Conservation (phyloP, 2,113 vertebrate species). For the Sceloporus tristichus region DNA sequence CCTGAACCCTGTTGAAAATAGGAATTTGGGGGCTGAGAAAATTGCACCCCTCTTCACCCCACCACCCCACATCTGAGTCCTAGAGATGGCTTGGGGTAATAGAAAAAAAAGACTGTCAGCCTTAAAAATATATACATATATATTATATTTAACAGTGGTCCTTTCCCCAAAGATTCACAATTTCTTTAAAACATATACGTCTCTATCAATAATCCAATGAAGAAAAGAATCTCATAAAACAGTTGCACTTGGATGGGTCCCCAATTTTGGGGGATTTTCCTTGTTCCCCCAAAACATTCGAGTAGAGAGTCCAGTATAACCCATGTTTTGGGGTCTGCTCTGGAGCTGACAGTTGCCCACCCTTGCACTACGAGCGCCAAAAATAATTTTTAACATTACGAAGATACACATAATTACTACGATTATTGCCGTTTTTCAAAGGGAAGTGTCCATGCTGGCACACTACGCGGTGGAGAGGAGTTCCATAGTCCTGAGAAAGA, state of each 20-base stretch:
- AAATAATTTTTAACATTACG: conserved; percentile 29
- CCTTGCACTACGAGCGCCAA: too few relatives aligned
- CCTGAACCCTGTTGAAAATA: background rate
- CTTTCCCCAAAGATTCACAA: background rate
- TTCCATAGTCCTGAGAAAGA: conserved; percentile 6
- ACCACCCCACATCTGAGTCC: too few relatives aligned
- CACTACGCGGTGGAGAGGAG: background rate
- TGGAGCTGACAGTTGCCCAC: too few relatives aligned
- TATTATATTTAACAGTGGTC: background rate
- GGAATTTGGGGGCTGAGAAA: background rate
- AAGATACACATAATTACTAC: conserved; percentile 33
- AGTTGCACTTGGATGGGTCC: conserved; percentile 51
- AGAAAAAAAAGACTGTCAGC: background rate
- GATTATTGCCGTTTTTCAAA: background rate
- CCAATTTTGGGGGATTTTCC: too few relatives aligned
- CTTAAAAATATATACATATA: background rate
- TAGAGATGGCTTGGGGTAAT: too few relatives aligned
- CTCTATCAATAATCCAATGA: conserved; percentile 60
- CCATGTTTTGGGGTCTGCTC: too few relatives aligned
- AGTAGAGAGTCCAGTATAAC: too few relatives aligned
- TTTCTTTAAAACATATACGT: conserved; percentile 17
- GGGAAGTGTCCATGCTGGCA: background rate
- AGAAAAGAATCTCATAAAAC: conserved; percentile 70
- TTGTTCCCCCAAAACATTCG: too few relatives aligned
- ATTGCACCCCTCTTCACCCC: background rate